Base-by-base conservation (phyloP, 2,888 invertebrate species). In the Zonitis immaculata region DNA sequence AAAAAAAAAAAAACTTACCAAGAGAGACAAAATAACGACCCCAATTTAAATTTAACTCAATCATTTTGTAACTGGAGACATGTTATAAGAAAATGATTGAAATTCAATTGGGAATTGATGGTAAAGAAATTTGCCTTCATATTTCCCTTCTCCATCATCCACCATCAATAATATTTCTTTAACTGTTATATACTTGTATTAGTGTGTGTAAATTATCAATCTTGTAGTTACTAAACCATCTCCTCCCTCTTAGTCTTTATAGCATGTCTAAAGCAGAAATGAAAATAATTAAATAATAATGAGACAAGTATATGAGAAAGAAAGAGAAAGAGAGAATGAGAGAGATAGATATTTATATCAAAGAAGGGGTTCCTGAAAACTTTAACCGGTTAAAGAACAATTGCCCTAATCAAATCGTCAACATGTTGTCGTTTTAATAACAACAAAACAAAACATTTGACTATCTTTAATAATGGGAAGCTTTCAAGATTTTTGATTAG, bases 201-300 rank as follows among this genome's bases (percentile, higher is more conserved):
- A 35, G 35, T 30, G 30, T 32, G 14, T 32, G 63, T 59, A 62
- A 66, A 66, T 61, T 66, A 66, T 65, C 66, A 66, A 66, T 66
- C 62, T 65, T 56, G 59, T 56, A 52, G 52, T 60, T 35, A 18
- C 35, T 16, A 35, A 35, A 32, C 14, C 14, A 35, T 18, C 35
- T 35, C 57, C 59, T 52, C 57, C 51, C n/a, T n/a, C 52, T 54
- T 35, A 20, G 54, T 52, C 52, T 28, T 46, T 51, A 45, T 60
- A 65, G 74, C 73, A 72, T 73, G 76, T 76, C 76, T 73, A 65
- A 65, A 71, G 70, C 76, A 76, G 76, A 76, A 77, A 77, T 74
- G 76, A 76, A 76, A 76, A 76, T 76, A 76, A 77, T 77, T 75
- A 76, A 77, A 77, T 77, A 77, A 76, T 76, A 76, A 77, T 76